Percentiles rank a stretch among this genome's conserved stretches.
Evolutionary conservation across 2,113 vertebrate genomes (phyloP).

Genomic region (Phaethornis superciliosus): DNA sequence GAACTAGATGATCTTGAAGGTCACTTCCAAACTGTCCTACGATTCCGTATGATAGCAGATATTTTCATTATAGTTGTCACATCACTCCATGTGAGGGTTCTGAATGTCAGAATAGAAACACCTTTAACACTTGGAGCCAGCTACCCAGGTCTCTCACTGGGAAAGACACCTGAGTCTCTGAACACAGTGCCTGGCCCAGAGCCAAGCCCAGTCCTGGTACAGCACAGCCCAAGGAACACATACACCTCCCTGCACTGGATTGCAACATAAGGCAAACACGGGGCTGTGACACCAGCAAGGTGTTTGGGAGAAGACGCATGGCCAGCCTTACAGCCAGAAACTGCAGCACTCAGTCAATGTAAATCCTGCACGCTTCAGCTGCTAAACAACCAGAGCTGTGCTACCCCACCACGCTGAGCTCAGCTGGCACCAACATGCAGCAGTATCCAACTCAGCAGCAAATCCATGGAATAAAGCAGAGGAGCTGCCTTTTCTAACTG

Average conservation of each 20-base stretch:
- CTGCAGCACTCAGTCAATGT: accelerated
- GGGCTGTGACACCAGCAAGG: neutral
- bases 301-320: neutral
- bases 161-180: neutral
- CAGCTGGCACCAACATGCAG: neutral
- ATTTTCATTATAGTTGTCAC: neutral
- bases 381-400: neutral
- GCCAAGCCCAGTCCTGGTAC: neutral
- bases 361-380: neutral
- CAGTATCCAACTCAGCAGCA: neutral
- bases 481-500: neutral
- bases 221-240: neutral
- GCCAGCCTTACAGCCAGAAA: neutral
- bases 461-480: neutral
- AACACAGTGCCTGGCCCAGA: too few relatives aligned
- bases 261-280: accelerated
- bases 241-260: neutral
- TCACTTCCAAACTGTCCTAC: too few relatives aligned
- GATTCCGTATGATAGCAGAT: neutral
- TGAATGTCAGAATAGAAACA: neutral
- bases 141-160: neutral
- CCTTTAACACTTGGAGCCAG: neutral
- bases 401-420: neutral
- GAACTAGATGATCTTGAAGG: too few relatives aligned
- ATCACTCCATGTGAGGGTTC: neutral